A percentile compares a stretch with the other conserved stretches of the same genome.
Evolutionary conservation across 2,888 invertebrate genomes (phyloP).

Genomic region (Omphaloscelis lunosa): DNA sequence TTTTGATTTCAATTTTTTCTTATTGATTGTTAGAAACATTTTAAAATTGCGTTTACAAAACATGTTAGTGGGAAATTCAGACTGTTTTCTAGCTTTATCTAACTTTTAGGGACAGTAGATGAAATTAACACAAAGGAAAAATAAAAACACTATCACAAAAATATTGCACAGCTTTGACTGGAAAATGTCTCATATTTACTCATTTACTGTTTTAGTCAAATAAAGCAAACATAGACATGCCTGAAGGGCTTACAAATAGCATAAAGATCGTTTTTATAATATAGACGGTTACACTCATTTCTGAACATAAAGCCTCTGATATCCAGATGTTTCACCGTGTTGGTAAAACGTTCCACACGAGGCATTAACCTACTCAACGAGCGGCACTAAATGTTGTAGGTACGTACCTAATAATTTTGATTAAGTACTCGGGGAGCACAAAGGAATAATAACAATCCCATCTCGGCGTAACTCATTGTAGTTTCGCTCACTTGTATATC

Average conservation of each 20-base stretch:
- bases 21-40: background rate
- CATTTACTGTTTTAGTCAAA: background rate
- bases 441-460: slow-evolving; percentile 88
- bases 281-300: background rate
- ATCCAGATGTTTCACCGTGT: slow-evolving; percentile 68
- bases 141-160: background rate
- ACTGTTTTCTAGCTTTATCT: background rate
- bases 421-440: slow-evolving; percentile 85
- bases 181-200: background rate
- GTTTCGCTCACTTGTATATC: slow-evolving; percentile 81
- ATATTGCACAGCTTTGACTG: background rate
- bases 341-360: slow-evolving; percentile 33
- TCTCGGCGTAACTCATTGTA: slow-evolving; percentile 84
- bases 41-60: background rate
- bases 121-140: background rate
- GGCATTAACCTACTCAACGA: slow-evolving; percentile 74
- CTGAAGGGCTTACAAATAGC: background rate
- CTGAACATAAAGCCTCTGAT: slow-evolving; percentile 15
- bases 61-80: background rate
- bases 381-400: slow-evolving; percentile 69
- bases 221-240: background rate
- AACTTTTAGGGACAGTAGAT: background rate
- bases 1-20: slow-evolving; percentile 31
- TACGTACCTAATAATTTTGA: slow-evolving; percentile 84
- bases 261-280: background rate